Conservation (phyloP, 1,140 invertebrate genomes). For the Trichomalopsis sarcophagae region DNA sequence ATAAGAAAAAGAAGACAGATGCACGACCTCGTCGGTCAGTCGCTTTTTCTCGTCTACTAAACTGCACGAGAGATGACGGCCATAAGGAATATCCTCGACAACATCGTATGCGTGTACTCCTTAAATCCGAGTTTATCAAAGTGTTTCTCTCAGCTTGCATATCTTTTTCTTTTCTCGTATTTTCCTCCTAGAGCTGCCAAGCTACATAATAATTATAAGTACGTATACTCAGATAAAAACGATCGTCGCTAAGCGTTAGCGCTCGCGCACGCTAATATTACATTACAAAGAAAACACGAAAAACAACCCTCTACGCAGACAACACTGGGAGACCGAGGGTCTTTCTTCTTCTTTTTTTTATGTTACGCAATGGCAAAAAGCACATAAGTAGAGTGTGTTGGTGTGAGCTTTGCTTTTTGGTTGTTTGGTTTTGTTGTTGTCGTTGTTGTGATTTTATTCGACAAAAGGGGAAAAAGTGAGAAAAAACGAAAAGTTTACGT, state of each 20-base stretch:
- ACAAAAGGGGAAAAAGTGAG: neutral
- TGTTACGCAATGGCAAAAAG: neutral
- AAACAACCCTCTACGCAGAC: neutral
- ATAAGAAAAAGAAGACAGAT: conserved; percentile 31
- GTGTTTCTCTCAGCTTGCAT: neutral
- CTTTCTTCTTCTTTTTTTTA: neutral
- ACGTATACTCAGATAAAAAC: conserved; percentile 34
- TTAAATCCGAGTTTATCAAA: neutral
- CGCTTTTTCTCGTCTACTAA: conserved; percentile 13
- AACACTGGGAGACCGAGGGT: neutral
- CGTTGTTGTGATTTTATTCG: neutral
- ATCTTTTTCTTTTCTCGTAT: neutral
- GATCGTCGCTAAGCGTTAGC: conserved; percentile 31
- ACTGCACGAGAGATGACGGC: neutral
- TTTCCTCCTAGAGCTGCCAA: conserved; percentile 24
- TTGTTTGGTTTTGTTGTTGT: neutral
- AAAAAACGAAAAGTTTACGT: conserved; percentile 23
- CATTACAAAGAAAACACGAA: neutral
- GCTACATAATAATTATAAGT: conserved; percentile 26
- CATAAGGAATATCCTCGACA: conserved; percentile 12
- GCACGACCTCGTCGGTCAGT: conserved; percentile 32
- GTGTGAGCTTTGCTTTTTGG: neutral
- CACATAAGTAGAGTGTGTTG: neutral
- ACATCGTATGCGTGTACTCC: conserved; percentile 33
- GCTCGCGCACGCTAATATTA: neutral